These are phyloP conservation scores for Smutsia temminckii DNA, from an alignment of 2,797 vertebrate species.

Conservation along the genomic window DNA sequence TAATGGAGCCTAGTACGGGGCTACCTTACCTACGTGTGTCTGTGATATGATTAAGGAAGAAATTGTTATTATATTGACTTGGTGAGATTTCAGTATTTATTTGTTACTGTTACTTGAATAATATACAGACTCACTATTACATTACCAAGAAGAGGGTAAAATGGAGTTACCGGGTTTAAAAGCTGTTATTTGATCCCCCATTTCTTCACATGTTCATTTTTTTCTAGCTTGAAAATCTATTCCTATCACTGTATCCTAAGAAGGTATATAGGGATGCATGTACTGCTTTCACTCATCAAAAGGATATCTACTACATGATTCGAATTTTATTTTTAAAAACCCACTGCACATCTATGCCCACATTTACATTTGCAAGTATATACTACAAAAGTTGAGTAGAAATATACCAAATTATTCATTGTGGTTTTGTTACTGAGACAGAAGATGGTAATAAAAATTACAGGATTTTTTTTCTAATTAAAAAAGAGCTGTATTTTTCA, in stretches of 20 bases:
- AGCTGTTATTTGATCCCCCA: not conserved
- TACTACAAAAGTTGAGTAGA: not conserved
- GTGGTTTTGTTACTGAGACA: not conserved
- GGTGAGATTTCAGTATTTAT: not conserved
- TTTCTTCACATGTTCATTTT: not conserved
- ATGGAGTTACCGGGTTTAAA: not conserved
- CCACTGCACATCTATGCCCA: not conserved
- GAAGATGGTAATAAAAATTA: not conserved
- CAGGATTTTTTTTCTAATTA: not conserved
- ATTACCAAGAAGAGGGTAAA: not conserved
- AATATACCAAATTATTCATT: not conserved
- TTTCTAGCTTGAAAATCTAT: not conserved
- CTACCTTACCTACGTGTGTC: not conserved
- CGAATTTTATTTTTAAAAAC: not conserved
- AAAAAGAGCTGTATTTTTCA: not conserved
- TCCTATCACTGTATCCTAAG: not conserved
- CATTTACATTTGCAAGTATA: conserved; percentile 6
- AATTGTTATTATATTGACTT: not conserved
- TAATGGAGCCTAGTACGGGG: not conserved
- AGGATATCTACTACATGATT: not conserved
- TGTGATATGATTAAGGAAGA: not conserved
- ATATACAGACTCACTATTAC: not conserved
- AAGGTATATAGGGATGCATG: not conserved
- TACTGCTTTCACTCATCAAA: not conserved
- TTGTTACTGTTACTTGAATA: not conserved